Conservation (phyloP, 2,888 invertebrate genomes). For the Lypha dubia region DNA sequence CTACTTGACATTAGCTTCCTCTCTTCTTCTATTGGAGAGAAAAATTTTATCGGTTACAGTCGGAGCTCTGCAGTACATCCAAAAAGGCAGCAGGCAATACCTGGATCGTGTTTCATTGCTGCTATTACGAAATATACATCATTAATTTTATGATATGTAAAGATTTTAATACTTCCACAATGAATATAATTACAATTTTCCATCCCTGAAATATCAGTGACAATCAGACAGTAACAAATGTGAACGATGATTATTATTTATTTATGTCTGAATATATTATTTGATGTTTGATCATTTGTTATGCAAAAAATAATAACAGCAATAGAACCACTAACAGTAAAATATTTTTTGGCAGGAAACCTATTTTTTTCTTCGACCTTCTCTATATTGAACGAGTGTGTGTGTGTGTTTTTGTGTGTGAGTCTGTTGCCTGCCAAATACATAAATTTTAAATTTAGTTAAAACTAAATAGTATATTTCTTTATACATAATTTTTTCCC, state of each 20-base stretch:
- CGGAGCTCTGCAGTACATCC: too few relatives aligned
- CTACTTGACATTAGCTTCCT: too few relatives aligned
- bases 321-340: constrained; percentile 13
- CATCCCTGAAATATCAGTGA: constrained; percentile 19
- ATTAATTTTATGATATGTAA: too few relatives aligned
- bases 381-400: too few relatives aligned
- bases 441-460: neutral
- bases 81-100: too few relatives aligned
- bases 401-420: too few relatives aligned
- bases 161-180: neutral
- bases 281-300: constrained; percentile 71
- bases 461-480: neutral
- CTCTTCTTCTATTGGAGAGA: too few relatives aligned
- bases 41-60: too few relatives aligned
- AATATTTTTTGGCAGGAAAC: constrained; percentile 55
- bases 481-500: neutral
- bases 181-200: neutral
- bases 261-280: constrained; percentile 65
- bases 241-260: constrained; percentile 69
- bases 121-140: too few relatives aligned
- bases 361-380: neutral
- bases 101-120: too few relatives aligned
- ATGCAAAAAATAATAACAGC: constrained; percentile 43
- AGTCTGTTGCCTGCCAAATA: too few relatives aligned
- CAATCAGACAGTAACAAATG: constrained; percentile 43